Percentiles rank a stretch among this genome's conserved stretches.
Evolutionary conservation across 2,797 vertebrate genomes (phyloP).

Genomic region (Micropoecilia bifurca): DNA sequence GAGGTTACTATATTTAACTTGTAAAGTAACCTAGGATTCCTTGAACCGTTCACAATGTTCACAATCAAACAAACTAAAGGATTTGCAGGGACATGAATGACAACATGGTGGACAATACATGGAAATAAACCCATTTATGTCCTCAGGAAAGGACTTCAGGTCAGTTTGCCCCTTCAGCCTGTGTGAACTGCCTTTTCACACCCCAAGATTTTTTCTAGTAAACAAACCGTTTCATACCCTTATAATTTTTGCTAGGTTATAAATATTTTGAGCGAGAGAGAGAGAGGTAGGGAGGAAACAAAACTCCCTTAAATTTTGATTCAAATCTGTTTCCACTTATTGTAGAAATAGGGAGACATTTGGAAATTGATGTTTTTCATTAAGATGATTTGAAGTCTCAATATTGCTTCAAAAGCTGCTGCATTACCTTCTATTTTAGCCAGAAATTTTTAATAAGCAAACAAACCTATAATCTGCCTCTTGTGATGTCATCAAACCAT

Average conservation of each 20-base stretch:
- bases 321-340: too few relatives aligned
- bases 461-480: neutral
- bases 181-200: neutral
- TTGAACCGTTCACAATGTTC: neutral
- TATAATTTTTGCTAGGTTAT: neutral
- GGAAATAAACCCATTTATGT: neutral
- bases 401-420: neutral
- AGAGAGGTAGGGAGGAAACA: neutral
- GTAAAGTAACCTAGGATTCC: neutral
- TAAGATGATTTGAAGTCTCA: neutral
- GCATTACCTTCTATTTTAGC: neutral
- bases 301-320: neutral
- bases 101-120: neutral
- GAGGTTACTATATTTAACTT: neutral
- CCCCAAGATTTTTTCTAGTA: neutral
- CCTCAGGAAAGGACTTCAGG: neutral
- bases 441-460: neutral
- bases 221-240: neutral
- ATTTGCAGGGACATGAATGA: neutral
- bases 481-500: neutral
- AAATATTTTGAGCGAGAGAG: neutral
- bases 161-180: neutral
- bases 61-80: neutral
- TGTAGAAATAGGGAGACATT: too few relatives aligned
- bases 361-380: neutral